Evolutionary conservation across 2,888 invertebrate genomes (phyloP).

Genomic region (Amphipyra berbera): DNA sequence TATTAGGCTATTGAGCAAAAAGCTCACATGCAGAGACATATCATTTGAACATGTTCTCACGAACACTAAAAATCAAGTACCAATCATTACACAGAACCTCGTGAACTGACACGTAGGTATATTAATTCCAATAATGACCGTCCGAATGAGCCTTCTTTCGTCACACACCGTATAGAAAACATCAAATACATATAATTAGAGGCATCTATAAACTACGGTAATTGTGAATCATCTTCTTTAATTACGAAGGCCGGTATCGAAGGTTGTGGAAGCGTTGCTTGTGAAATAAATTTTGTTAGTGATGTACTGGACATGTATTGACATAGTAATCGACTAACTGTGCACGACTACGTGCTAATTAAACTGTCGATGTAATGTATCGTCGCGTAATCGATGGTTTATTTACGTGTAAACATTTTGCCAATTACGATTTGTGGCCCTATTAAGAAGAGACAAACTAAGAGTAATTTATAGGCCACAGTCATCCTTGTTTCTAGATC

Average conservation of each 20-base stretch:
- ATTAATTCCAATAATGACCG: constrained; percentile 89
- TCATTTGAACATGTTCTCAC: constrained; percentile 86
- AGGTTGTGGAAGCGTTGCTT: constrained; percentile 68
- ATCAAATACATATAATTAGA: constrained; percentile 89
- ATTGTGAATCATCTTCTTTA: constrained; percentile 87
- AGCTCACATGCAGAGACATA: constrained; percentile 78
- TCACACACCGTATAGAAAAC: constrained; percentile 88
- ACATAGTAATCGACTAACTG: constrained; percentile 50
- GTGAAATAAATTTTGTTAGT: constrained; percentile 58
- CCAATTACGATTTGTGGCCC: constrained; percentile 15
- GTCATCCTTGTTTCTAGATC: too few relatives aligned
- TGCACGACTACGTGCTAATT: constrained; percentile 48
- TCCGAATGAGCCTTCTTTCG: constrained; percentile 85
- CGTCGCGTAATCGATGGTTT: constrained; percentile 32
- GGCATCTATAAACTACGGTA: constrained; percentile 88
- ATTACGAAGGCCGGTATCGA: constrained; percentile 84
- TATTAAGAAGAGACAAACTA: constrained; percentile 9
- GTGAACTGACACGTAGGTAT: constrained; percentile 88
- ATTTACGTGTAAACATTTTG: constrained; percentile 26
- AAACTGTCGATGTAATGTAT: constrained; percentile 48
- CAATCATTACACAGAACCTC: constrained; percentile 84
- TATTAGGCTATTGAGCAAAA: constrained; percentile 78
- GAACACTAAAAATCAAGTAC: constrained; percentile 83
- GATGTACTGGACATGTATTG: constrained; percentile 55
- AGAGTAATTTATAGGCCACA: too few relatives aligned